A percentile compares a stretch with the other conserved stretches of the same genome.
Evolutionary conservation across 2,113 vertebrate species (phyloP).

Genomic region (Capra hircus): DNA sequence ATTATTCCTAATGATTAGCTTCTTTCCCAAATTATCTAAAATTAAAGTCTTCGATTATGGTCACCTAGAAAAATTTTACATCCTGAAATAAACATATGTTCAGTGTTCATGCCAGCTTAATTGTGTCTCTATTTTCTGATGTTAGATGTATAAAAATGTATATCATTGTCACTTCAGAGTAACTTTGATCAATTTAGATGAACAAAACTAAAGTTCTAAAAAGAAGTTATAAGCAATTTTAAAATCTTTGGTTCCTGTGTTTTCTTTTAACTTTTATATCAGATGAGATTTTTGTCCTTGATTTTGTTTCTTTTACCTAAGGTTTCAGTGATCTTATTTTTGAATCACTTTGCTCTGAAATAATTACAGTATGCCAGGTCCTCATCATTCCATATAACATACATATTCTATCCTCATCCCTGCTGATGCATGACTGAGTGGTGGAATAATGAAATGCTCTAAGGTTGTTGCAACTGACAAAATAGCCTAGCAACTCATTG

Average conservation of each 20-base stretch:
- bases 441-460: neutral
- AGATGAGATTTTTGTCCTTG: neutral
- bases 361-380: neutral
- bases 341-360: conserved; percentile 21
- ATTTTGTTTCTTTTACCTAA: neutral
- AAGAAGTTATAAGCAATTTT: neutral
- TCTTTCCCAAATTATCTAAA: conserved; percentile 4
- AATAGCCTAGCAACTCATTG: neutral
- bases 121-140: neutral
- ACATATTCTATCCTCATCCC: neutral
- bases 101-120: neutral
- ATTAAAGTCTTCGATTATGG: neutral
- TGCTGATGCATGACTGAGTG: conserved; percentile 20
- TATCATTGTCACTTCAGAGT: neutral
- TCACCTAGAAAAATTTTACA: neutral
- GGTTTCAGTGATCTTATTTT: conserved; percentile 16
- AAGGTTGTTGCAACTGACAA: neutral
- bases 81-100: neutral
- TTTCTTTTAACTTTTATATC: conserved; percentile 19
- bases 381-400: neutral
- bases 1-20: neutral
- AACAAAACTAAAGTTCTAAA: neutral
- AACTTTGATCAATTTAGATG: conserved; percentile 11
- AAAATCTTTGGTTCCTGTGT: neutral
- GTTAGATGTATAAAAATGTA: neutral